Percentiles rank a stretch among this genome's conserved stretches.
These are phyloP conservation scores for Periophthalmus modestus DNA, from an alignment of 2,113 vertebrate species.

Conservation along the genomic window DNA sequence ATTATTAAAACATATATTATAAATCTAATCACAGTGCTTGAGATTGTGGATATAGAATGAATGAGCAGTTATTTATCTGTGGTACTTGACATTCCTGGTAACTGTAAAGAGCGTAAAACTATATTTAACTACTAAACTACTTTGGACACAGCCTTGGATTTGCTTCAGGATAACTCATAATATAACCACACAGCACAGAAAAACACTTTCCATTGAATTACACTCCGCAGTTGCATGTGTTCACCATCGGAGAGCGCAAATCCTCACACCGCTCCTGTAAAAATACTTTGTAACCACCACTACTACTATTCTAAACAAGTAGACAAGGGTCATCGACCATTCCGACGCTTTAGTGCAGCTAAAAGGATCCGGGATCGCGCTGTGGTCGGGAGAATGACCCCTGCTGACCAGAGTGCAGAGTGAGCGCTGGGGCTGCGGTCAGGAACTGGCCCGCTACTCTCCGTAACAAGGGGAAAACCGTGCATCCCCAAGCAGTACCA, in stretches of 20 bases:
- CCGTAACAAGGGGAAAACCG: slow-evolving; percentile 58
- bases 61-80: background rate
- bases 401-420: slow-evolving; percentile 50
- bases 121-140: too few relatives aligned
- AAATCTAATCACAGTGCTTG: too few relatives aligned
- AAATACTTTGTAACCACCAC: slow-evolving; percentile 8
- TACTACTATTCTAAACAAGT: slow-evolving; percentile 8
- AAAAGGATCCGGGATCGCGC: slow-evolving; percentile 44
- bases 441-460: slow-evolving; percentile 21
- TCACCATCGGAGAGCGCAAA: background rate
- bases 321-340: slow-evolving; percentile 10
- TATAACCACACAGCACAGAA: background rate
- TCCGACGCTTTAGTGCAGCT: slow-evolving; percentile 26
- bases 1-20: too few relatives aligned
- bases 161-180: too few relatives aligned
- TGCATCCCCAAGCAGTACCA: slow-evolving; percentile 46
- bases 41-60: background rate
- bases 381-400: slow-evolving; percentile 52
- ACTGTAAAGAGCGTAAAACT: too few relatives aligned
- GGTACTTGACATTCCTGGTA: too few relatives aligned
- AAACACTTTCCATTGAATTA: background rate
- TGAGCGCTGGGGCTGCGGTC: slow-evolving; percentile 49
- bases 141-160: too few relatives aligned
- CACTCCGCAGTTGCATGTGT: background rate
- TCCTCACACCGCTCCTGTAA: slow-evolving; percentile 4